These are phyloP conservation scores for Kryphioiulus occultus DNA, from an alignment of 2,888 invertebrate species.

Conservation along the genomic window DNA sequence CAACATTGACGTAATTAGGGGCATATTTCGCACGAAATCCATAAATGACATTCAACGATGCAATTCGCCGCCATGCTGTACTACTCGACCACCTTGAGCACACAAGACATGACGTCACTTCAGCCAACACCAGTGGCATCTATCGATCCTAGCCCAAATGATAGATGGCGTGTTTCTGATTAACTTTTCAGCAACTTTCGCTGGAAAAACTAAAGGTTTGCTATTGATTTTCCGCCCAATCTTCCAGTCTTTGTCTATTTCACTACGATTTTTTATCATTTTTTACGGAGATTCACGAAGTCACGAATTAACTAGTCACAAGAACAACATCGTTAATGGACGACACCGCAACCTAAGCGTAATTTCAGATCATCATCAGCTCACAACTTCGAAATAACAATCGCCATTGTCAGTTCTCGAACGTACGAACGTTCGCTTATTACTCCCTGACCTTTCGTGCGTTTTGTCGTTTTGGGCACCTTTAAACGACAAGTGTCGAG, in stretches of 20 bases:
- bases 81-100: not conserved
- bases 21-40: not conserved
- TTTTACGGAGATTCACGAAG: not conserved
- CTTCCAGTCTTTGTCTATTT: no score
- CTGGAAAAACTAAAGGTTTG: no score
- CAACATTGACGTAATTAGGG: not conserved
- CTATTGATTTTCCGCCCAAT: no score
- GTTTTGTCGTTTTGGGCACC: not conserved
- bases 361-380: no score
- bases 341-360: not conserved
- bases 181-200: no score
- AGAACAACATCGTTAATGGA: not conserved
- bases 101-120: not conserved
- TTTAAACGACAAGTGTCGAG: no score
- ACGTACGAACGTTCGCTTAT: not conserved
- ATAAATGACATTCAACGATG: not conserved
- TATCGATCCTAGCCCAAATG: not conserved
- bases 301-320: not conserved
- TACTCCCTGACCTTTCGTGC: not conserved
- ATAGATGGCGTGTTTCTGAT: not conserved
- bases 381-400: not conserved
- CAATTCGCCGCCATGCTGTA: no score
- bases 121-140: no score
- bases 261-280: no score
- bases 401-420: not conserved